Conservation (phyloP, 2,797 vertebrate species). For the Luscinia luscinia region DNA sequence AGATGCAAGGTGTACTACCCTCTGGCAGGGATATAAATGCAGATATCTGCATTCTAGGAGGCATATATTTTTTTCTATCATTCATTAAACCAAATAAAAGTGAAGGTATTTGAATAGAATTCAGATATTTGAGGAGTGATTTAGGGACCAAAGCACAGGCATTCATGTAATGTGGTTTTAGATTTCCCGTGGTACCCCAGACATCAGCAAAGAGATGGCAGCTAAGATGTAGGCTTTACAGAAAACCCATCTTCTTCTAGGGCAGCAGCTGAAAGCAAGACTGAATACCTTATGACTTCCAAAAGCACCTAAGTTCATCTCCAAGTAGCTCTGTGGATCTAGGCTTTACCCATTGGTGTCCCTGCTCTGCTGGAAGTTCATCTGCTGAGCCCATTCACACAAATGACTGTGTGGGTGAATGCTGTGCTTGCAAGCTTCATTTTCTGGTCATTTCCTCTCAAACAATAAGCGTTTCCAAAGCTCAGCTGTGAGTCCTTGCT, state of each 20-base stretch:
- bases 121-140: neutral
- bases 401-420: neutral
- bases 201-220: neutral
- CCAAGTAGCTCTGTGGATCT: neutral
- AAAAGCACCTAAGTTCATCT: neutral
- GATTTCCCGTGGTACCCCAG: neutral
- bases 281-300: neutral
- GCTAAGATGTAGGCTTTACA: accelerated
- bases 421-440: neutral
- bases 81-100: neutral
- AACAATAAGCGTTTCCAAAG: neutral
- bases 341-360: neutral
- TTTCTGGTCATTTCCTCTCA: neutral
- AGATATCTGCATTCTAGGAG: neutral
- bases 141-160: neutral
- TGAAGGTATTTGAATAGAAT: neutral
- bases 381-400: neutral
- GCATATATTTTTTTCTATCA: neutral
- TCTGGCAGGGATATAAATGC: neutral
- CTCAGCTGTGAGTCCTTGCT: neutral
- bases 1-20: neutral
- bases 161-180: neutral
- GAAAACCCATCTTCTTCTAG: neutral
- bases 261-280: neutral
- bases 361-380: neutral